These are phyloP conservation scores for Andricus quercusramuli DNA, from an alignment of 2,888 invertebrate genomes.

Conservation along the genomic window DNA sequence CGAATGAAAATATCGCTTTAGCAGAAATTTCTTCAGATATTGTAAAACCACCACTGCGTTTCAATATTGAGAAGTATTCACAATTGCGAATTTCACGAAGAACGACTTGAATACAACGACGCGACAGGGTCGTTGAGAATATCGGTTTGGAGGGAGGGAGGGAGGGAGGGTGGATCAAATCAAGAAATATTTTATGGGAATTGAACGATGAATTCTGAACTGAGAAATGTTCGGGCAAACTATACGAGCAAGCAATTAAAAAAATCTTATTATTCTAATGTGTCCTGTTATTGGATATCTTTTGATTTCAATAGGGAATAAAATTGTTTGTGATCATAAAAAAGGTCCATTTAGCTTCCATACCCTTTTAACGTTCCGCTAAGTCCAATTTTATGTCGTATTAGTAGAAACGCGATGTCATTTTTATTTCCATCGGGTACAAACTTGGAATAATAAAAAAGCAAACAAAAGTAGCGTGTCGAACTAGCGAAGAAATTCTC, in stretches of 20 bases:
- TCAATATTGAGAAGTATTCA: not conserved
- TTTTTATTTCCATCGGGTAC: not conserved
- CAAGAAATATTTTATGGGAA: not conserved
- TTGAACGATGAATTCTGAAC: not conserved
- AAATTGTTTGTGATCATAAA: not conserved
- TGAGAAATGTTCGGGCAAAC: not conserved
- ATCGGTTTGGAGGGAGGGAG: not conserved
- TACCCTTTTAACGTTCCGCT: not conserved
- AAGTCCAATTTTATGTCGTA: too few relatives aligned
- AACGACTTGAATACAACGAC: conserved; percentile 1
- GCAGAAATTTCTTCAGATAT: conserved; percentile 15
- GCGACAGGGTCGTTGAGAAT: not conserved
- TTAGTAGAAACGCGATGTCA: not conserved
- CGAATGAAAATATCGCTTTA: conserved; percentile 8
- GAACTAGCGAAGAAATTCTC: not conserved
- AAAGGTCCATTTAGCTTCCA: not conserved
- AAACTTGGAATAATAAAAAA: not conserved
- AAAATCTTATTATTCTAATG: not conserved
- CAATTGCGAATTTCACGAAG: not conserved
- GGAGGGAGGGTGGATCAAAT: not conserved
- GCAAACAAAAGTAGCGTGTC: not conserved
- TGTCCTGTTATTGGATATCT: not conserved
- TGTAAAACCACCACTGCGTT: not conserved
- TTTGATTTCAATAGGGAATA: not conserved
- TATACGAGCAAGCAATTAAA: not conserved